These are phyloP conservation scores for Mechanitis messenoides DNA, from an alignment of 2,888 invertebrate genomes.

Conservation along the genomic window DNA sequence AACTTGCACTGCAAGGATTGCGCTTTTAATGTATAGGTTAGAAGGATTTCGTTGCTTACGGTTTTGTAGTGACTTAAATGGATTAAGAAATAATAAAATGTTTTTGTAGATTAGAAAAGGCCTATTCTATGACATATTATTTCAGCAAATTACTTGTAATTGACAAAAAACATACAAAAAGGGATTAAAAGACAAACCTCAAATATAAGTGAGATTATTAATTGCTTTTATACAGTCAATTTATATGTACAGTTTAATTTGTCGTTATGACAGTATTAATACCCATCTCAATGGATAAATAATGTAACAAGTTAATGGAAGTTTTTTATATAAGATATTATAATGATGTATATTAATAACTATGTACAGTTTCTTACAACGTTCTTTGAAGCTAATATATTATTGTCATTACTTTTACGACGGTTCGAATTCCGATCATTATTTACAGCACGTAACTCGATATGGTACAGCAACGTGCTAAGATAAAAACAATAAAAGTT, in stretches of 20 bases:
- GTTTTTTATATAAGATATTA: conserved; percentile 2
- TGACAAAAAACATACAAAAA: no score
- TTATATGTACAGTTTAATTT: no score
- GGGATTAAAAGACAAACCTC: no score
- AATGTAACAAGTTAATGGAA: not conserved
- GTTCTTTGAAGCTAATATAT: conserved; percentile 26
- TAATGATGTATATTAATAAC: conserved; percentile 7
- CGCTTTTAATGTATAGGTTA: conserved; percentile 4
- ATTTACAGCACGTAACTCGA: conserved; percentile 33
- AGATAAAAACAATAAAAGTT: conserved; percentile 20
- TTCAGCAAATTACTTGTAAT: no score
- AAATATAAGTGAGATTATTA: no score
- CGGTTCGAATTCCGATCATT: conserved; percentile 27
- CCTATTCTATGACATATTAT: no score
- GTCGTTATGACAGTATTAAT: no score
- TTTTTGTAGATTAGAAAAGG: no score
- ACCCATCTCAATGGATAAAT: not conserved
- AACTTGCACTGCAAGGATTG: conserved; percentile 5
- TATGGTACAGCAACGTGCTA: conserved; percentile 17
- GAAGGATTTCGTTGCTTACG: no score
- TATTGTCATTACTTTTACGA: conserved; percentile 27
- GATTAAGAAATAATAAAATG: no score
- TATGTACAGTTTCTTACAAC: conserved; percentile 12
- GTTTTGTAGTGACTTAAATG: no score
- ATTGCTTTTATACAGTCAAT: no score